Evolutionary conservation across 2,888 invertebrate genomes (phyloP).

Genomic region (Malachius bipustulatus): DNA sequence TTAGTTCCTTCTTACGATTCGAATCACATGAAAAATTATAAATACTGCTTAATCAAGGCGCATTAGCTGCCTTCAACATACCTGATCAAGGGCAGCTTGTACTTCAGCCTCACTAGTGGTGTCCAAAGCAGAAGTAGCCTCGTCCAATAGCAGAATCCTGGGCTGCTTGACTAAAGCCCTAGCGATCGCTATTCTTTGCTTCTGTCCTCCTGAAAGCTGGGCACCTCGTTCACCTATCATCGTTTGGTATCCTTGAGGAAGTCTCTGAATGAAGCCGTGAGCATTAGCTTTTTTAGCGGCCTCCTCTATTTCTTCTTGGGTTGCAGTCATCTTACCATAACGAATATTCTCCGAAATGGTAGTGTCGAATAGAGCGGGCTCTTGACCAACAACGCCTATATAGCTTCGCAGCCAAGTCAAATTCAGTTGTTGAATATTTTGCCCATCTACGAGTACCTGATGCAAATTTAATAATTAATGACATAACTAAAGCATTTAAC

Average conservation of each 20-base stretch:
- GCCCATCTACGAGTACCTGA: conserved; percentile 50
- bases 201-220: too few species aligned
- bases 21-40: too few species aligned
- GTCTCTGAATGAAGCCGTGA: conserved; percentile 58
- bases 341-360: conserved; percentile 71
- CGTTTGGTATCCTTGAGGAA: conserved; percentile 71
- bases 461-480: too few species aligned
- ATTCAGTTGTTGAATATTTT: conserved; percentile 53
- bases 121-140: conserved; percentile 83
- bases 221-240: conserved; percentile 74
- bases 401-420: conserved; percentile 60
- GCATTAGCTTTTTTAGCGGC: conserved; percentile 67
- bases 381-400: conserved; percentile 76
- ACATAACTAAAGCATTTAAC: too few species aligned
- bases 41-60: too few species aligned
- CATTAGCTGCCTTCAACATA: too few species aligned
- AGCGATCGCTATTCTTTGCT: too few species aligned
- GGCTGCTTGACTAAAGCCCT: conserved; percentile 73
- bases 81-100: conserved; percentile 64
- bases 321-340: conserved; percentile 55
- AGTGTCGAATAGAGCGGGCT: conserved; percentile 70
- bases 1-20: too few species aligned
- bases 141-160: conserved; percentile 65
- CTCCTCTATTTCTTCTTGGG: conserved; percentile 51
- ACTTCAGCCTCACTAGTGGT: too few species aligned